A percentile compares a stretch with the other conserved stretches of the same genome.
Evolutionary conservation across 2,888 invertebrate genomes (phyloP).

Genomic region (Hirudinaria manillensis): DNA sequence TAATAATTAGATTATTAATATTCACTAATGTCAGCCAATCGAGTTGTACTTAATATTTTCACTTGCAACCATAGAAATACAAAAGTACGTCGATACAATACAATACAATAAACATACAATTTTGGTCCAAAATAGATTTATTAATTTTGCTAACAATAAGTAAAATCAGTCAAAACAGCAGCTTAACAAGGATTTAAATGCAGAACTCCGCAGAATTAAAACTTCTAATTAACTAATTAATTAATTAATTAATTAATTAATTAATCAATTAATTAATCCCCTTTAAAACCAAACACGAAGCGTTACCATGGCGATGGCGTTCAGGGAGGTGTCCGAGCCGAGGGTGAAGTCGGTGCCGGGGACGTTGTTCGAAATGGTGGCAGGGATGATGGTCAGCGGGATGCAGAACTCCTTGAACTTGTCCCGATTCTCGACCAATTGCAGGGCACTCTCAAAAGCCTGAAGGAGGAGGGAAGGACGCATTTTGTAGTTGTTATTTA

Average conservation of each 20-base stretch:
- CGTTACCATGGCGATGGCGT: constrained; percentile 85
- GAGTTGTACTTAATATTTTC: not conserved
- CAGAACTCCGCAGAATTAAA: no score
- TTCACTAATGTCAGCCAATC: not conserved
- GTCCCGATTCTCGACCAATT: constrained; percentile 68
- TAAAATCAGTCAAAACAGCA: no score
- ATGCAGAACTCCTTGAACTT: constrained; percentile 80
- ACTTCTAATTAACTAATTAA: no score
- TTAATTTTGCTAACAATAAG: no score
- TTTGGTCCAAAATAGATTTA: no score
- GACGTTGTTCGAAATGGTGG: constrained; percentile 98
- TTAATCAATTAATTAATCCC: not conserved
- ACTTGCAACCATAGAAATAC: no score
- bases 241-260: not conserved
- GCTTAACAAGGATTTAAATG: no score
- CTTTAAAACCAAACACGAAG: not conserved
- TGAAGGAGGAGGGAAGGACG: constrained; percentile 46
- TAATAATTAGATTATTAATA: not conserved
- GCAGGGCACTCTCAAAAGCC: constrained; percentile 78
- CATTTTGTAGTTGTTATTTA: no score
- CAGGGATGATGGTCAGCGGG: constrained; percentile 88
- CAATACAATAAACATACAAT: no score
- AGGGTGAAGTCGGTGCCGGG: constrained; percentile 96
- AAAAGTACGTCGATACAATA: no score
- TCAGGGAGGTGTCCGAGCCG: constrained; percentile 92